Conservation (phyloP, 2,113 vertebrate species). For the Diadophis punctatus region DNA sequence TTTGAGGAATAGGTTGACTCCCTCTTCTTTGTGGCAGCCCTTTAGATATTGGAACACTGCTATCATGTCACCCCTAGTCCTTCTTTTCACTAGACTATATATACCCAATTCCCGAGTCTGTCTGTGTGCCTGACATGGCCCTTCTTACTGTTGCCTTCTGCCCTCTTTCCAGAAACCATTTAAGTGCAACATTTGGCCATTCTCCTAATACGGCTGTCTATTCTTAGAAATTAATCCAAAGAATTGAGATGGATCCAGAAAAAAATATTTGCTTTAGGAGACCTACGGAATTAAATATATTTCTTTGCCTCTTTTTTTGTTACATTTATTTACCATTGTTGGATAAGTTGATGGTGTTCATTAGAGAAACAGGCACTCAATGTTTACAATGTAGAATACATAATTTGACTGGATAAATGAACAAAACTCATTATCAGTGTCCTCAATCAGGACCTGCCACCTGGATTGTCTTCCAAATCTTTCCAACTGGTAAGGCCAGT, state of each 20-base stretch:
- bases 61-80: neutral
- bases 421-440: neutral
- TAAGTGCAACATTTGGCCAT: neutral
- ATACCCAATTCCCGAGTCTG: neutral
- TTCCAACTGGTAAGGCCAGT: neutral
- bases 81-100: neutral
- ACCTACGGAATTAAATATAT: neutral
- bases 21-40: neutral
- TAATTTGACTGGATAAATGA: neutral
- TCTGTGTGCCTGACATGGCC: neutral
- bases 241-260: neutral
- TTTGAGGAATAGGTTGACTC: neutral
- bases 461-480: neutral
- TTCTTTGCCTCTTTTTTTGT: neutral
- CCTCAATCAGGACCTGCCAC: neutral
- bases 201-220: neutral
- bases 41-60: neutral
- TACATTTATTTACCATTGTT: neutral
- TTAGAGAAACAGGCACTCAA: neutral
- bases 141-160: neutral
- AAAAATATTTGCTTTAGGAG: neutral
- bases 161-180: neutral
- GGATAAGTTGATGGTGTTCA: neutral
- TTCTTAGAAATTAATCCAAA: neutral
- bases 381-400: neutral